These are phyloP conservation scores for Craseonycteris thonglongyai DNA, from an alignment of 2,113 vertebrate genomes.

Conservation along the genomic window DNA sequence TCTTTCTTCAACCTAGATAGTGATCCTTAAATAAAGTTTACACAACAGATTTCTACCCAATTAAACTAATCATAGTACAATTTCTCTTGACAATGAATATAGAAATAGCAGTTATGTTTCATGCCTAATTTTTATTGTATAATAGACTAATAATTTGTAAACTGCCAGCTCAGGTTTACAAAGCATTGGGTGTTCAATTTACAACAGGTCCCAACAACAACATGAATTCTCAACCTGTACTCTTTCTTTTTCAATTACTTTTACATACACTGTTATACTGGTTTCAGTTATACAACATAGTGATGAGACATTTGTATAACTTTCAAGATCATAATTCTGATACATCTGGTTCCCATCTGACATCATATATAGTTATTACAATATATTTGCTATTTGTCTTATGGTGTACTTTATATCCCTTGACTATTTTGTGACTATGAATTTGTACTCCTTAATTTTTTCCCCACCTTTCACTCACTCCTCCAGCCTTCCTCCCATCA, in stretches of 20 bases:
- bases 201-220: neutral
- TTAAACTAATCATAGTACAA: slow-evolving; percentile 50
- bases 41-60: slow-evolving; percentile 13
- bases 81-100: slow-evolving; percentile 42
- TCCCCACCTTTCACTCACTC: too few species aligned
- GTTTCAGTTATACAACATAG: too few species aligned
- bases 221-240: neutral
- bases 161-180: slow-evolving; percentile 27
- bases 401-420: too few species aligned
- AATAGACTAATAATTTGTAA: slow-evolving; percentile 44
- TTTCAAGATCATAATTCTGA: too few species aligned
- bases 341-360: too few species aligned
- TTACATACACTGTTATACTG: too few species aligned
- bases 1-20: slow-evolving; percentile 8
- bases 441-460: too few species aligned
- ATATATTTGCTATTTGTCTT: too few species aligned
- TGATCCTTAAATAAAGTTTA: neutral
- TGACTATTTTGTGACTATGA: too few species aligned
- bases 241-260: neutral
- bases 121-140: slow-evolving; percentile 46
- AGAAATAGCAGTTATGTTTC: slow-evolving; percentile 51
- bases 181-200: neutral
- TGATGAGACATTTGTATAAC: too few species aligned
- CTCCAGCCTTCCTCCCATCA: too few species aligned
- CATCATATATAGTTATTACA: too few species aligned